Evolutionary conservation across 1,140 invertebrate species (phyloP), one percentile per base, ranked within the genome.

Genomic region (Lasioglossum baleicum): DNA sequence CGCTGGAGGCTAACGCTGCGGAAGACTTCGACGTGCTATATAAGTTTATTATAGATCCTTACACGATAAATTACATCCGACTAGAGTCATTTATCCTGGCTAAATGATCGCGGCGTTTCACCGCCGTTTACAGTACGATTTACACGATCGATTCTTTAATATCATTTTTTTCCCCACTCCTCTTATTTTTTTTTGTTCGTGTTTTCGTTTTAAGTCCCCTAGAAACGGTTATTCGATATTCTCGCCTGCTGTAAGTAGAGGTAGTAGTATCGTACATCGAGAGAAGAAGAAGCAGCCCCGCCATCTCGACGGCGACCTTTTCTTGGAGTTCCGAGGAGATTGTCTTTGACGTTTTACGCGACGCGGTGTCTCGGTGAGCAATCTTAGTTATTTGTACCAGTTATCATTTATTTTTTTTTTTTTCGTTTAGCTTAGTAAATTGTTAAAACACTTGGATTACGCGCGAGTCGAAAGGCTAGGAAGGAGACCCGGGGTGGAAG

Each of bases 1-100:
- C 60, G 64, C 71, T 71, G 73, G 74, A 79, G 77, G 85, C 85
- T 87, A 87, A 81, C 65, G 65, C 74, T 80, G 84, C 85, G 85
- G 85, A 87, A 87, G 85, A 87, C 85, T 86, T 86, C 70, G 85
- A 85, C 85, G 76, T 81, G 77, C 85, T 87, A 87, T 86, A 75
- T 87, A 87, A 83, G 79, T 73, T 63, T 87, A 83, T 66, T 81
- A 69, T 83, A 86, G 85, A 86, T 58, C 73, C 85, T 86, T 86
- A 86, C 61, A 35, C 70, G 69, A 77, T 81, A 86, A 86, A 61
- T 86, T 86, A 86, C 64, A 56, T 31, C 58, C 58, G 80, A 76
- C 71, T 76, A 76, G 17, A 70, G 60, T 58, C 51, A 48, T 26
- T 51, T 66, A 11, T 26, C 17, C 40, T 11, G 56, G 48, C 70